Conservation (phyloP, 2,797 vertebrate genomes). For the Rhodeus uyekii region DNA sequence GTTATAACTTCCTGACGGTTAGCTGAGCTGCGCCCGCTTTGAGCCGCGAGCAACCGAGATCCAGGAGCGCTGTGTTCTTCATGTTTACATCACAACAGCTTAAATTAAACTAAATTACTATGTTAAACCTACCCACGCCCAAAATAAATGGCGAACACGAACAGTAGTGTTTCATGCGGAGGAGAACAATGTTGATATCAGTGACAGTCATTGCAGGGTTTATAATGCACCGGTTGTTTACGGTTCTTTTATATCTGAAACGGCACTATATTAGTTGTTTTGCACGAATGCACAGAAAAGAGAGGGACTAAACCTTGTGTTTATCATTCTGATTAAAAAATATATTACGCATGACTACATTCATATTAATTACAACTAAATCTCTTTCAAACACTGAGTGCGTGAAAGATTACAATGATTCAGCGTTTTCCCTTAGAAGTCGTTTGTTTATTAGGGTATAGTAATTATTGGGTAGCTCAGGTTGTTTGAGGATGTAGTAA, state of each 20-base stretch:
- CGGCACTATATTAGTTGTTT: background rate
- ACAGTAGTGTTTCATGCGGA: background rate
- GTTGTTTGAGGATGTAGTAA: no score
- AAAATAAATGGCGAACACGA: background rate
- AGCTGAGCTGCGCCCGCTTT: background rate
- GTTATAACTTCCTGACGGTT: conserved; percentile 22
- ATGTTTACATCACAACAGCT: background rate
- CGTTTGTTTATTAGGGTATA: background rate
- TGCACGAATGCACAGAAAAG: background rate
- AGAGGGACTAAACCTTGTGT: background rate
- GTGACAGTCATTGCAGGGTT: background rate
- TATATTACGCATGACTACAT: background rate
- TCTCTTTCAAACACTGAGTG: background rate
- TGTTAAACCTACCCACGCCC: background rate
- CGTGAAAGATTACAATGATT: background rate
- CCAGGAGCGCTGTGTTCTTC: background rate
- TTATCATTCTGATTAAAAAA: background rate
- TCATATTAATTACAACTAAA: background rate
- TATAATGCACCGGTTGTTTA: background rate
- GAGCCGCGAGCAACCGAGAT: background rate
- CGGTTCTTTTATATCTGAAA: background rate
- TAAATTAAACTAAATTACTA: background rate
- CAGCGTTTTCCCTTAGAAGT: background rate
- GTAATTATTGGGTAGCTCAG: background rate
- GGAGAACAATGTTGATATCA: background rate